A percentile compares a stretch with the other conserved stretches of the same genome.
phyloP scores from a whole-genome alignment of 2,888 invertebrate genomes.

The Dasysyrphus albostriatus region DNA sequence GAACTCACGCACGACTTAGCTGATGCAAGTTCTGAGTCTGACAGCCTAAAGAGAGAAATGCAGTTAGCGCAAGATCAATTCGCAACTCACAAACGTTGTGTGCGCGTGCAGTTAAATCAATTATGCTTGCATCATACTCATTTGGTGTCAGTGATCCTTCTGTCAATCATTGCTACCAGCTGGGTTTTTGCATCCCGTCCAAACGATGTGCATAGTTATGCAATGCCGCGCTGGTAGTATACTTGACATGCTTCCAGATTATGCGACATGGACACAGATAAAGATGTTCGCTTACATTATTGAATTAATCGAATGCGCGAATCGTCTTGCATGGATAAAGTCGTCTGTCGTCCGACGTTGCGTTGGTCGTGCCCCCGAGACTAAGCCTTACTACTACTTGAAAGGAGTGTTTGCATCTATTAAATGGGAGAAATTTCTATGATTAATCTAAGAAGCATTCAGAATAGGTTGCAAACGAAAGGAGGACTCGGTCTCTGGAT shows the following conservation, averaged over 20 bases:
- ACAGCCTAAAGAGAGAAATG: constrained; percentile 37
- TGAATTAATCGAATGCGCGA: constrained; percentile 43
- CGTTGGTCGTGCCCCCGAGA: constrained; percentile 11
- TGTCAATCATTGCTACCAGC: constrained; percentile 67
- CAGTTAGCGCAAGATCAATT: constrained; percentile 36
- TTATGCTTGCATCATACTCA: constrained; percentile 67
- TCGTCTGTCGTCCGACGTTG: neutral
- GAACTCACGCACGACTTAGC: constrained; percentile 29
- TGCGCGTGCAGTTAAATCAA: constrained; percentile 70
- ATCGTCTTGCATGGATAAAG: constrained; percentile 44
- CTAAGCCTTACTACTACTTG: neutral
- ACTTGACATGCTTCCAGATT: constrained; percentile 33
- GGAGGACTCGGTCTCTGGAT: neutral
- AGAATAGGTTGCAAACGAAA: constrained; percentile 3
- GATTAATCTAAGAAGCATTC: constrained; percentile 33
- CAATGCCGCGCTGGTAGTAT: constrained; percentile 19
- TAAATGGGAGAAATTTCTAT: constrained; percentile 28
- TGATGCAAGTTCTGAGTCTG: constrained; percentile 66
- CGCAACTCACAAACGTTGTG: constrained; percentile 22
- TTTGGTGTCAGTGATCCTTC: constrained; percentile 69
- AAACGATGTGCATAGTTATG: constrained; percentile 38
- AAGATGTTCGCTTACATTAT: constrained; percentile 36
- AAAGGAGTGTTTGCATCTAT: constrained; percentile 39
- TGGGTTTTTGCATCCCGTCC: constrained; percentile 8
- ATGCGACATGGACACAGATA: constrained; percentile 17